Percentiles rank a stretch among this genome's conserved stretches.
Conservation (phyloP, 2,797 vertebrate genomes). For the Phataginus tricuspis region DNA sequence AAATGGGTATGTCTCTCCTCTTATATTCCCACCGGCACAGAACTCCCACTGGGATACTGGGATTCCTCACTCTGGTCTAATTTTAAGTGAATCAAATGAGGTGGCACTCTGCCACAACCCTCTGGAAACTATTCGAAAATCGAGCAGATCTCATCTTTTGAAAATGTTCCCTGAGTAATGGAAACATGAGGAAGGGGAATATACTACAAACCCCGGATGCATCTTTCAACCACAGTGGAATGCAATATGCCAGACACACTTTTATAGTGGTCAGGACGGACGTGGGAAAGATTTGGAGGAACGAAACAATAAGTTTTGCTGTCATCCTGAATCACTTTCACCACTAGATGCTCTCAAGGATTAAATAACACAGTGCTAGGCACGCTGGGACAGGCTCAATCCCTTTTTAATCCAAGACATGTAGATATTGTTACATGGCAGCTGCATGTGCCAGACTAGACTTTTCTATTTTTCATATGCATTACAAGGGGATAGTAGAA, state of each 20-base stretch:
- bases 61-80: conserved; percentile 75
- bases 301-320: conserved; percentile 50
- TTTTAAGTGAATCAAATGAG: conserved; percentile 76
- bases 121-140: conserved; percentile 81
- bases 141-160: conserved; percentile 77
- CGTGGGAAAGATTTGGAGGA: conserved; percentile 68
- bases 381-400: neutral
- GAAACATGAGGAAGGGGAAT: conserved; percentile 79
- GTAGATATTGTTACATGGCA: neutral
- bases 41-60: conserved; percentile 66
- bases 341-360: conserved; percentile 9
- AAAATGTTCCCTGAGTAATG: conserved; percentile 81
- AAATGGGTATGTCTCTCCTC: neutral
- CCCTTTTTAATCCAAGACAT: neutral
- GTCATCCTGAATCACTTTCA: conserved; percentile 53
- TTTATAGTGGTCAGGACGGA: conserved; percentile 73
- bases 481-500: neutral
- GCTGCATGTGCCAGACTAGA: neutral
- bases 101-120: conserved; percentile 74
- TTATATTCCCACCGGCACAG: neutral
- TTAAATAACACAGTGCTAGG: neutral
- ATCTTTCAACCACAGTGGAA: conserved; percentile 80
- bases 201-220: conserved; percentile 71
- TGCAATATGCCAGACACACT: conserved; percentile 65
- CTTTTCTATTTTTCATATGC: neutral